These are phyloP conservation scores for Drosophila parabipectinata DNA, from an alignment of 1,140 invertebrate genomes.

Conservation along the genomic window DNA sequence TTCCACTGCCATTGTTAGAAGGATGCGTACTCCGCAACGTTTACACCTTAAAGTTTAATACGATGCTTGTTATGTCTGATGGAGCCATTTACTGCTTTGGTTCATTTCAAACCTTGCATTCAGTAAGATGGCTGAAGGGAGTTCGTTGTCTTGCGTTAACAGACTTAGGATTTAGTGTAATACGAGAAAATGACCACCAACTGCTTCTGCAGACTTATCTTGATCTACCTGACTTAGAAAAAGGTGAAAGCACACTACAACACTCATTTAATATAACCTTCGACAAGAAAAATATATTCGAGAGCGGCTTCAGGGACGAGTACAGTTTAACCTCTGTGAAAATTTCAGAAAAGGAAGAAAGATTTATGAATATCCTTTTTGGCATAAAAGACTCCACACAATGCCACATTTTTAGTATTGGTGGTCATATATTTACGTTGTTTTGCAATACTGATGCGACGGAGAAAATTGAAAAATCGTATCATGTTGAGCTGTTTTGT, in stretches of 20 bases:
- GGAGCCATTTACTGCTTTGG: slow-evolving; percentile 71
- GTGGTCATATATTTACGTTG: slow-evolving; percentile 59
- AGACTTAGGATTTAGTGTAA: slow-evolving; percentile 60
- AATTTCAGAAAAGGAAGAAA: slow-evolving; percentile 41
- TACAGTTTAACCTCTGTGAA: slow-evolving; percentile 52
- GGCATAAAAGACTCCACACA: slow-evolving; percentile 12
- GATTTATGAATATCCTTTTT: slow-evolving; percentile 58
- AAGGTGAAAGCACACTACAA: slow-evolving; percentile 42
- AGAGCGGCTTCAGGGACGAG: slow-evolving; percentile 61
- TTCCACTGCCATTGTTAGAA: slow-evolving; percentile 46
- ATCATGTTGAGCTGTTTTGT: slow-evolving; percentile 60
- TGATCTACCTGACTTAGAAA: slow-evolving; percentile 62
- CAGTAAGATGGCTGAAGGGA: slow-evolving; percentile 57
- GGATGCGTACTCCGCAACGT: slow-evolving; percentile 43
- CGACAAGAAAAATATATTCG: slow-evolving; percentile 70
- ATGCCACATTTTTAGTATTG: slow-evolving; percentile 63
- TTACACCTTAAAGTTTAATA: slow-evolving; percentile 69
- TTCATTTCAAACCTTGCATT: slow-evolving; percentile 65
- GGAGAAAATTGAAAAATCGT: slow-evolving; percentile 14
- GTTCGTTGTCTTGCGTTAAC: slow-evolving; percentile 60
- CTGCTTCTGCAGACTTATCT: slow-evolving; percentile 60
- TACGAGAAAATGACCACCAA: slow-evolving; percentile 33
- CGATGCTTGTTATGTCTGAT: slow-evolving; percentile 66
- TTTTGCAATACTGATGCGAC: slow-evolving; percentile 2
- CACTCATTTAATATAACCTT: slow-evolving; percentile 69